These are phyloP conservation scores for Chrysina gloriosa DNA, from an alignment of 2,888 invertebrate species.

Conservation along the genomic window DNA sequence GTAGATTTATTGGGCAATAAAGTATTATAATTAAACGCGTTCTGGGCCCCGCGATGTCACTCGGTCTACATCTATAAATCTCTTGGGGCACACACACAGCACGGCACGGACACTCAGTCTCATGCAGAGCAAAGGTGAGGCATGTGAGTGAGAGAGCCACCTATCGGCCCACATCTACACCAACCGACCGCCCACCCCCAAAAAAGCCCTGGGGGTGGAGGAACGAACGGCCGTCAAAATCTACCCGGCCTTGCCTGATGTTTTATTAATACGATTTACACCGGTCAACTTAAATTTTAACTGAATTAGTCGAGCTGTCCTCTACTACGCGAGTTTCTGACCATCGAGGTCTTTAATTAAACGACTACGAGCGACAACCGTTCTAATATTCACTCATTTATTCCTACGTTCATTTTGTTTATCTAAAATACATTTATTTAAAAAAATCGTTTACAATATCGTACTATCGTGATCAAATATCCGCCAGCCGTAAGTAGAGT, in stretches of 20 bases:
- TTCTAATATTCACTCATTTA: slow-evolving; percentile 22
- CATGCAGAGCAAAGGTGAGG: slow-evolving; percentile 71
- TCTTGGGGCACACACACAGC: slow-evolving; percentile 56
- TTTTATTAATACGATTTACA: slow-evolving; percentile 41
- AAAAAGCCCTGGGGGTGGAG: slow-evolving; percentile 13
- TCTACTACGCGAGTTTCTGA: slow-evolving; percentile 11
- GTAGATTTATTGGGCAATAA: slow-evolving; percentile 82
- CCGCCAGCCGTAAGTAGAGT: too few relatives aligned
- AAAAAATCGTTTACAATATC: too few relatives aligned
- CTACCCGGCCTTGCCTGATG: slow-evolving; percentile 36
- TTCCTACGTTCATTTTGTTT: background rate
- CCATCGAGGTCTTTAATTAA: slow-evolving; percentile 32
- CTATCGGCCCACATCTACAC: slow-evolving; percentile 43
- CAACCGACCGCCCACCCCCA: slow-evolving; percentile 42
- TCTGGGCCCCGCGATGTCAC: slow-evolving; percentile 67
- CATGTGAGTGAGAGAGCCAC: slow-evolving; percentile 51
- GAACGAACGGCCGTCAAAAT: slow-evolving; percentile 33
- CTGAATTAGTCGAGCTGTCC: slow-evolving; percentile 34
- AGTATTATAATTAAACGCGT: slow-evolving; percentile 83
- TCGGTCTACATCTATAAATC: slow-evolving; percentile 67
- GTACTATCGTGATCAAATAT: too few relatives aligned
- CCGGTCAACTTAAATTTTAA: slow-evolving; percentile 40
- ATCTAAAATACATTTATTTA: background rate
- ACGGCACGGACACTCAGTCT: slow-evolving; percentile 67
- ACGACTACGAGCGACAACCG: slow-evolving; percentile 10